Evolutionary conservation across 2,888 invertebrate genomes (phyloP), one percentile per base, ranked within the genome.

Genomic region (Mythimna loreyi): DNA sequence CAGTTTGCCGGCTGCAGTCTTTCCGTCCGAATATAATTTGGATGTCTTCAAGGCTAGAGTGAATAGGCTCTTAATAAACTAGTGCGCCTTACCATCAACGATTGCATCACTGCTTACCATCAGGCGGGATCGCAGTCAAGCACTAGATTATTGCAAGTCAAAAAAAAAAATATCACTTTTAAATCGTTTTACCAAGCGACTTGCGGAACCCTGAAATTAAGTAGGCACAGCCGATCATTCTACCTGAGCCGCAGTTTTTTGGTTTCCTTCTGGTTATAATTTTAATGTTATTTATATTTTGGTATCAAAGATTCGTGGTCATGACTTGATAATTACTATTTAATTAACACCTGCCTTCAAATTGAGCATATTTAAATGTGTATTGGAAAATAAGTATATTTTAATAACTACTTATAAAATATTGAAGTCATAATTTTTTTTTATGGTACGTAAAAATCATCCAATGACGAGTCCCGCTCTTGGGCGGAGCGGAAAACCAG

Each of bases 201-300:
- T 33, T 52, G 49, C 21, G 75, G 75, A 61, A 21, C 81, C 64
- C 73, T 67, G 68, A 72, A 69, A 74, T 76, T 66, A 85, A 72
- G 80, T 80, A 86, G 68, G 61, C 72, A 67, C 55, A 62, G 72
- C 70, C 82, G 72, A 82, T 82, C 70, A 78, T 67, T 82, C 86
- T 90, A 90, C 91, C 91, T 90, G 91, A 86, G 82, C 67, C 69
- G 73, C 82, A 84, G 82, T 89, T 90, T 89, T 89, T 88, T 88
- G 89, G 88, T 86, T 87, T 86, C 85, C 81, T 80, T 71, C 63
- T 78, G 70, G 53, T 61, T 55, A 76, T 80, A 82, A 80, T 77
- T 73, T 72, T 70, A 80, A 73, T 72, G 55, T 72, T 73, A 72
- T 81, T 77, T 76, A 78, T 73, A 59, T 52, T 67, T 52, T 9